These are phyloP conservation scores for Chloromyia formosa DNA, from an alignment of 2,888 invertebrate species.

Conservation along the genomic window DNA sequence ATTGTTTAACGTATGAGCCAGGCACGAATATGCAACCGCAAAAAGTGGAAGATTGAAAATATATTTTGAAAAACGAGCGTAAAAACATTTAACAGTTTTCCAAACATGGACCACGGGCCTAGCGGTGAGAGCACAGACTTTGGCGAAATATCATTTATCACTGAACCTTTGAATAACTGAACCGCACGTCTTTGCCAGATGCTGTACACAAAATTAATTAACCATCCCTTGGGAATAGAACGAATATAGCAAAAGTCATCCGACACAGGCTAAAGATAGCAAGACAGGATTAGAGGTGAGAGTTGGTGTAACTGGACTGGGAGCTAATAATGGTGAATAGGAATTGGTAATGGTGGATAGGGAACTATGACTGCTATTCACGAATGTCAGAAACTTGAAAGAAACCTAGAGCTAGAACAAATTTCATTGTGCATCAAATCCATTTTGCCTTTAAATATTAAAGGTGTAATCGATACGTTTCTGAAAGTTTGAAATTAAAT, in stretches of 20 bases:
- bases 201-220: constrained; percentile 43
- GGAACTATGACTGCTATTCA: too few relatives aligned
- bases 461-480: too few relatives aligned
- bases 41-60: too few relatives aligned
- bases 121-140: not conserved
- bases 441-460: too few relatives aligned
- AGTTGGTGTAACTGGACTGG: not conserved
- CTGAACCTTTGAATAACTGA: constrained; percentile 39
- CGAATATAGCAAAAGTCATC: not conserved
- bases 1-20: too few relatives aligned
- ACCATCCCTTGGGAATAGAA: not conserved
- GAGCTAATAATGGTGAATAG: not conserved
- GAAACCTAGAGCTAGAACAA: too few relatives aligned
- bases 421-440: too few relatives aligned
- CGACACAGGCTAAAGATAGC: not conserved
- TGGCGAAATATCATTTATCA: constrained; percentile 31
- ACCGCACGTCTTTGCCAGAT: constrained; percentile 42
- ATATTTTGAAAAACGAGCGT: not conserved
- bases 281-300: not conserved
- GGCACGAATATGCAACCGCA: too few relatives aligned
- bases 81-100: not conserved
- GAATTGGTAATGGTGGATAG: too few relatives aligned
- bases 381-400: too few relatives aligned
- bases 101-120: not conserved
- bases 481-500: too few relatives aligned